Base-by-base conservation (phyloP, 2,888 invertebrate species). In the Aleiodes testaceus region DNA sequence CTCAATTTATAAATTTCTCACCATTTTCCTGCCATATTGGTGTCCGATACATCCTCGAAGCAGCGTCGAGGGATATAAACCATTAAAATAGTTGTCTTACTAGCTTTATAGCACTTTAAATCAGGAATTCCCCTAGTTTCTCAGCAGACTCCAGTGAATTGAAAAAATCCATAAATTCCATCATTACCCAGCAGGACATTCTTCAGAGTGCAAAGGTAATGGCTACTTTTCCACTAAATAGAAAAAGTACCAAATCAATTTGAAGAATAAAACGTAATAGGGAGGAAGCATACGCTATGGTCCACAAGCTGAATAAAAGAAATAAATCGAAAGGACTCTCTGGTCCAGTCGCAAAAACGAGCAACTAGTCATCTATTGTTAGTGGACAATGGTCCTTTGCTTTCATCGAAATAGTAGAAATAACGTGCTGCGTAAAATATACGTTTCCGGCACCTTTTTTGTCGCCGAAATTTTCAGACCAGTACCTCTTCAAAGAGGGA, bases 341-440 rank as follows among this genome's bases (percentile, higher is more conserved):
- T 50, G 44, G 69, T 69, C 63, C 72, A 73, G 44, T 69, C 73
- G 76, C 74, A 67, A 76, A 76, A 66, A 74, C 70, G 65, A 75
- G 70, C 76, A 74, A 64, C 76, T 72, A 64, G 68, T 66, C 66
- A 63, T 70, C 68, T 72, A 63, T 75, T 74, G 74, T 76, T 14
- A 63, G 18, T 64, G 53, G 67, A 75, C 76, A 76, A 76, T 76
- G 71, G 74, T 47, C 18, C 26, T 36, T 72, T 36, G 53, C 59
- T 66, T 47, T 49, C 69, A 50, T 70, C 30, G 36, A 73, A 36
- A 70, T 73, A 71, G 66, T 47, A 71, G 69, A 73, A 74, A 72
- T 71, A 73, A 72, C 74, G 73, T 70, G 47, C 63, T 65, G 70
- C 65, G 49, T 74, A 66, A 74, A 74, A 73, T 72, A 55, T 69